A percentile compares a stretch with the other conserved stretches of the same genome.
Evolutionary conservation across 2,888 invertebrate genomes (phyloP).

Genomic region (Ferrisia virgata): DNA sequence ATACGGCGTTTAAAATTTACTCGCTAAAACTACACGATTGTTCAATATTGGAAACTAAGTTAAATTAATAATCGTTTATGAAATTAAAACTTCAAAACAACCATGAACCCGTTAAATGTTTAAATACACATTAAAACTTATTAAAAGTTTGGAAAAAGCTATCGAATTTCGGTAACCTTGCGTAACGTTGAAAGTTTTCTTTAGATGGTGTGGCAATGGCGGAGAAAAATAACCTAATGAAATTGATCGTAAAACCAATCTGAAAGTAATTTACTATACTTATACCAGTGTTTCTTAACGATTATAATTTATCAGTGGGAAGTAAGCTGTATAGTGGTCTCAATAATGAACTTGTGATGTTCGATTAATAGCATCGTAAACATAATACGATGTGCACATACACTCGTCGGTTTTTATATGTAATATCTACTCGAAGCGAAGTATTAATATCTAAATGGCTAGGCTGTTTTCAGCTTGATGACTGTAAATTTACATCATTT

Average conservation of each 20-base stretch:
- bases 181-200: not conserved
- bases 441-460: not conserved
- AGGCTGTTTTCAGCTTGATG: not conserved
- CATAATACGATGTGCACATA: not conserved
- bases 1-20: not conserved
- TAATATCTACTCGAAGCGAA: too few species aligned
- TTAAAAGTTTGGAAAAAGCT: conserved; percentile 13
- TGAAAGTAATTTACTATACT: not conserved
- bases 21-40: not conserved
- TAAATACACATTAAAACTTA: conserved; percentile 21
- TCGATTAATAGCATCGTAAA: not conserved
- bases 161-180: not conserved
- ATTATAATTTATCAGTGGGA: not conserved
- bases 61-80: conserved; percentile 8
- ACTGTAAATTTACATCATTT: too few species aligned
- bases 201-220: not conserved
- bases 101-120: not conserved
- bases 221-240: not conserved
- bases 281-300: not conserved
- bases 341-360: not conserved
- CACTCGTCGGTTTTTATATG: too few species aligned
- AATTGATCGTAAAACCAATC: conserved; percentile 30
- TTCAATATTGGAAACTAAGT: conserved; percentile 1
- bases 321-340: not conserved
- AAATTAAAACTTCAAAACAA: conserved; percentile 10